Evolutionary conservation across 2,113 vertebrate species (phyloP), one percentile per base, ranked within the genome.

Genomic region (Myotis yumanensis): DNA sequence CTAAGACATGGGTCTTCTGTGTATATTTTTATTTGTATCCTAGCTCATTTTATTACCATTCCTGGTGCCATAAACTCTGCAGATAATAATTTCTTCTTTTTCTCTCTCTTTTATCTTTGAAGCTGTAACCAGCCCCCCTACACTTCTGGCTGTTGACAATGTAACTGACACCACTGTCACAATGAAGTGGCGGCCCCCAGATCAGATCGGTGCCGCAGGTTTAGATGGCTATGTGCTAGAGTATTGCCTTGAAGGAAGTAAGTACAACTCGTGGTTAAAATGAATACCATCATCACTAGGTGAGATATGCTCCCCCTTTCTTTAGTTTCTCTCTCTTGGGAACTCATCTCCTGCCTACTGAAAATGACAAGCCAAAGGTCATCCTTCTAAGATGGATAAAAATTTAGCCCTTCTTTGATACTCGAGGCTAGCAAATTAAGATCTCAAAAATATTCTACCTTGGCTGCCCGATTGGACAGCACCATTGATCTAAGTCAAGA

Each of bases 101-200:
- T 91, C 75, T 68, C 6, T 66, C 73, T 92, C 89, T 95, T 48
- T 71, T 84, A 37, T 89, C 79, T 88, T 91, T 95, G 94, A 86
- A 99, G 99, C 99, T 97, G 99, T 99, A 77, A 99, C 99, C 96
- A 99, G 99, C 97, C 99, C 99, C 79, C 99, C 99, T 28, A 99
- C 99, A 1, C 97, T 99, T 90, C 98, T 99, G 97, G 98, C 99
- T 23, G 99, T 99, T 86, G 99, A 99, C 71, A 98, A 98, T 0
- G 99, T 99, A 68, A 99, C 99, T 0, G 99, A 99, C 95, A 98
- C 92, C 51, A 97, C 98, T 0, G 99, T 99, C 92, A 99, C 99
- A 0, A 98, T 99, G 97, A 99, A 99, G 96, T 99, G 99, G 99
- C 98, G 99, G 72, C 99, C 99, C 9, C 99, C 99, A 43, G 99